Conservation (phyloP, 2,797 vertebrate species). For the Acestrorhynchus altus region DNA sequence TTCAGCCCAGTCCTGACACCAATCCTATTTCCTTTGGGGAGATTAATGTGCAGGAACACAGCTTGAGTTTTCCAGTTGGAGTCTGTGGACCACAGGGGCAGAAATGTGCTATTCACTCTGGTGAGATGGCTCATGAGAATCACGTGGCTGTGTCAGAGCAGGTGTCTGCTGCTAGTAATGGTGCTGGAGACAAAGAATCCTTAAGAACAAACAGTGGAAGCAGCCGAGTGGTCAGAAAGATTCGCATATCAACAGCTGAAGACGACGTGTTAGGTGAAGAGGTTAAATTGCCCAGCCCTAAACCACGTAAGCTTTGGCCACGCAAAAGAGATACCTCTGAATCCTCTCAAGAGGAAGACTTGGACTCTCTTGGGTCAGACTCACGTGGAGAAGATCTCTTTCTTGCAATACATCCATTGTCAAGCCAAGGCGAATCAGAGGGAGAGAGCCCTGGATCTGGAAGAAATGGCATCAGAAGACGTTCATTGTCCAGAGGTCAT, state of each 20-base stretch:
- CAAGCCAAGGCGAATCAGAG: slow-evolving; percentile 77
- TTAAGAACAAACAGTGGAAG: slow-evolving; percentile 63
- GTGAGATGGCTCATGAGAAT: slow-evolving; percentile 66
- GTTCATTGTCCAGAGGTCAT: slow-evolving; percentile 58
- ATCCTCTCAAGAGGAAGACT: slow-evolving; percentile 77
- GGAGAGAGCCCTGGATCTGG: slow-evolving; percentile 67
- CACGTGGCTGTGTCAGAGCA: slow-evolving; percentile 68
- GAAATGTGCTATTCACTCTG: slow-evolving; percentile 77
- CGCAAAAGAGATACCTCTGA: slow-evolving; percentile 63
- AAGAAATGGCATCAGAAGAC: slow-evolving; percentile 55
- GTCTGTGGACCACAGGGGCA: slow-evolving; percentile 76
- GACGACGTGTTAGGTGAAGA: slow-evolving; percentile 66
- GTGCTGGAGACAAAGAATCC: slow-evolving; percentile 47
- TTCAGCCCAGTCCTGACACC: slow-evolving; percentile 60
- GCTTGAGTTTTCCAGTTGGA: slow-evolving; percentile 75
- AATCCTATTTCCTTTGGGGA: slow-evolving; percentile 68
- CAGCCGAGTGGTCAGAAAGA: slow-evolving; percentile 70
- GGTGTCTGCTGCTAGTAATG: slow-evolving; percentile 66
- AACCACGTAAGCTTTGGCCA: slow-evolving; percentile 47
- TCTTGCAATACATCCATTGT: slow-evolving; percentile 70
- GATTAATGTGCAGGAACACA: slow-evolving; percentile 70
- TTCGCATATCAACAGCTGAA: slow-evolving; percentile 72
- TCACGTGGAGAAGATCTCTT: slow-evolving; percentile 69
- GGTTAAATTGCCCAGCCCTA: slow-evolving; percentile 59
- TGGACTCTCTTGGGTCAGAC: slow-evolving; percentile 70